phyloP scores from a whole-genome alignment of 1,140 invertebrate genomes.

The Drosophila erecta region DNA sequence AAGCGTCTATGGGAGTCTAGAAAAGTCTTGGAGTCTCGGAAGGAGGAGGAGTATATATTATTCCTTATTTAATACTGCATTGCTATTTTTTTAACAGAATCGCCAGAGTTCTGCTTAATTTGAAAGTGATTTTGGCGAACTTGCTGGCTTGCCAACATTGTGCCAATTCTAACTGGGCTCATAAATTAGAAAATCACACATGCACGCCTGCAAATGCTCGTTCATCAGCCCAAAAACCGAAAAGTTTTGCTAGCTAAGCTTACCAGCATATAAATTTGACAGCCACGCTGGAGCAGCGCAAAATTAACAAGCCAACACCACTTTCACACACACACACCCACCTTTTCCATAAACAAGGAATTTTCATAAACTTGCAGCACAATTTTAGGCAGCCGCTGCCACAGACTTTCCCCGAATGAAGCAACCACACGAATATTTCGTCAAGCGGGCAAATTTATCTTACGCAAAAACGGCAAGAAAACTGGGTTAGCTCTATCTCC shows the following conservation, averaged over 20 bases:
- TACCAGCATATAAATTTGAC: slow-evolving; percentile 81
- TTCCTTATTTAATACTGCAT: too few species aligned
- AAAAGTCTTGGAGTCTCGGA: too few species aligned
- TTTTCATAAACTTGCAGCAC: slow-evolving; percentile 79
- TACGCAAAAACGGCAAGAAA: not conserved
- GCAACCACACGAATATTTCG: slow-evolving; percentile 75
- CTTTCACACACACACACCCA: slow-evolving; percentile 41
- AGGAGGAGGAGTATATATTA: too few species aligned
- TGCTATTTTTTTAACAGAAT: not conserved
- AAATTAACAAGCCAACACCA: slow-evolving; percentile 80
- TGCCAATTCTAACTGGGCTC: slow-evolving; percentile 56
- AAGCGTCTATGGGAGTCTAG: too few species aligned
- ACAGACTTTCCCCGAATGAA: slow-evolving; percentile 14
- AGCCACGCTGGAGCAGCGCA: slow-evolving; percentile 49
- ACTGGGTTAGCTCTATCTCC: slow-evolving; percentile 6
- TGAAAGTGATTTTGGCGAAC: not conserved
- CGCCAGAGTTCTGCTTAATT: not conserved
- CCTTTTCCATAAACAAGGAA: slow-evolving; percentile 67
- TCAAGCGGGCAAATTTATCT: slow-evolving; percentile 74
- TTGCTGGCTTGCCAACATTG: slow-evolving; percentile 24
- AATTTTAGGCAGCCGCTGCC: slow-evolving; percentile 44
- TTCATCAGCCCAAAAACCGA: slow-evolving; percentile 48
- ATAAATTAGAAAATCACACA: slow-evolving; percentile 73
- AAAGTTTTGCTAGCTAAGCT: slow-evolving; percentile 60
- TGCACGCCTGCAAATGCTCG: slow-evolving; percentile 31